Evolutionary conservation across 2,113 vertebrate species (phyloP), one percentile per base, ranked within the genome.

Genomic region (Apus apus): DNA sequence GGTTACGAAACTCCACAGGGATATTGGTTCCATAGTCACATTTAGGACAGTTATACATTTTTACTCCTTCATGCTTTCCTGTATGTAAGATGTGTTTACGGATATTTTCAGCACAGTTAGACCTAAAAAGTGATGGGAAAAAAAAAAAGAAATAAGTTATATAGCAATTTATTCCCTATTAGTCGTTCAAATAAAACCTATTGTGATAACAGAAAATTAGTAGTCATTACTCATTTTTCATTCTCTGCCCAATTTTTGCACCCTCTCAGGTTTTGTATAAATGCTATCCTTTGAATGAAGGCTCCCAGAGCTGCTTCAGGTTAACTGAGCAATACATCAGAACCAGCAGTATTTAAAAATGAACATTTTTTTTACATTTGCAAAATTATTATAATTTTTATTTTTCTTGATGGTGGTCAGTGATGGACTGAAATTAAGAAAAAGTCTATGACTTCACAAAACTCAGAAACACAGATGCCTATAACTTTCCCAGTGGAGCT

Each of bases 31-130:
- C 99, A 16, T 98, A 98, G 91, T 97, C 98, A 90, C 99, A 99
- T 83, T 99, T 99, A 64, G 99, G 99, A 87, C 99, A 99, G 98
- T 99, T 99, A 96, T 99, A 99, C 99, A 99, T 99, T 98, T 99
- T 99, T 36, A 99, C 99, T 3, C 99, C 99, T 96, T 99, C 99
- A 8, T 99, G 99, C 66, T 99, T 99, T 81, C 99, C 99, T 0
- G 99, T 99, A 85, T 99, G 99, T 20, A 99, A 97, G 81, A 99
- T 99, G 96, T 99, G 99, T 90, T 99, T 99, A 64, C 99, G 98
- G 97, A 99, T 99, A 94, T 99, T 99, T 97, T 99, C 99, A 13
- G 99, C 99, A 96, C 99, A 99, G 97, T 99, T 99, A n/a, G 99
- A 99, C 96, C 99, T 99, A 90, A 86, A 87, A 25, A 74, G 27